Conservation (phyloP, 2,888 invertebrate species). For the Aspidiotus rigidus region DNA sequence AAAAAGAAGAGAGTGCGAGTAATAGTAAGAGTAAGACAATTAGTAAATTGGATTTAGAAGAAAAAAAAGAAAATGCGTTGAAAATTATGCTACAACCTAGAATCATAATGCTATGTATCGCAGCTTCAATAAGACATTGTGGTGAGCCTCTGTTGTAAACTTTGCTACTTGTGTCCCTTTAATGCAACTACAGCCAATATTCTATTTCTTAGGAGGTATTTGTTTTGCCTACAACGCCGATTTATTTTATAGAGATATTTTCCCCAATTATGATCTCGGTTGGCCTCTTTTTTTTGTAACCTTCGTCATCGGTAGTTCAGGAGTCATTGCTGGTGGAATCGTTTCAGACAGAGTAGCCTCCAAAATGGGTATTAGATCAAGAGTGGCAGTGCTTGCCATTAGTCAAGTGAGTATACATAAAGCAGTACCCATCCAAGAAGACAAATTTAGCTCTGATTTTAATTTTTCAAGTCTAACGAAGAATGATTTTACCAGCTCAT, state of each 20-base stretch:
- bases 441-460: not conserved
- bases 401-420: slow-evolving; percentile 49
- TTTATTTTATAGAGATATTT: slow-evolving; percentile 76
- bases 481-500: slow-evolving; percentile 49
- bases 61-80: slow-evolving; percentile 54
- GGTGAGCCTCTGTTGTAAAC: slow-evolving; percentile 47
- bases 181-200: no score
- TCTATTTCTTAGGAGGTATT: slow-evolving; percentile 58
- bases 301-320: slow-evolving; percentile 72
- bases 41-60: slow-evolving; percentile 42
- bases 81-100: slow-evolving; percentile 67
- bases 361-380: slow-evolving; percentile 72
- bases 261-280: slow-evolving; percentile 79
- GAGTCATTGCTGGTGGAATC: slow-evolving; percentile 51
- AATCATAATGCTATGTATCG: slow-evolving; percentile 67
- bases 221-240: slow-evolving; percentile 87
- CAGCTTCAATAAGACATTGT: slow-evolving; percentile 80
- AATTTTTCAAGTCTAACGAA: no score
- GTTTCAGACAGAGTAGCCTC: slow-evolving; percentile 79
- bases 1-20: slow-evolving; percentile 40
- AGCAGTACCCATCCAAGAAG: not conserved
- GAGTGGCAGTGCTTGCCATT: slow-evolving; percentile 68
- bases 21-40: slow-evolving; percentile 40
- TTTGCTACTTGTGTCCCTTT: not conserved
- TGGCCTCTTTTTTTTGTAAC: slow-evolving; percentile 86